A percentile compares a stretch with the other conserved stretches of the same genome.
These are phyloP conservation scores for Hydropotes inermis DNA, from an alignment of 2,113 vertebrate genomes.

Conservation along the genomic window DNA sequence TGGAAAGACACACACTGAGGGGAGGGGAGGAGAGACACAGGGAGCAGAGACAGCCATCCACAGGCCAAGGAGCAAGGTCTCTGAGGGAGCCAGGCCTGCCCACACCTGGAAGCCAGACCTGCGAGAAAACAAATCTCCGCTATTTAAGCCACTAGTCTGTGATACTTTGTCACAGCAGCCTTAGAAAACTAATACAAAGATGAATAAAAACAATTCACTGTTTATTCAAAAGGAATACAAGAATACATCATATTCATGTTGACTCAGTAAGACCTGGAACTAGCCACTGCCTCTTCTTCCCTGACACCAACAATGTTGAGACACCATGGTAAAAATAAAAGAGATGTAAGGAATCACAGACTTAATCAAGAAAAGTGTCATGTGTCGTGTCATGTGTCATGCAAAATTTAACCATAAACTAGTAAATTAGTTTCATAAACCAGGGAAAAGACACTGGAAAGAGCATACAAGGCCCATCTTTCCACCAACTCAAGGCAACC, in stretches of 20 bases:
- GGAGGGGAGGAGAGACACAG: neutral
- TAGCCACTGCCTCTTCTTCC: neutral
- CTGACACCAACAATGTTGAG: neutral
- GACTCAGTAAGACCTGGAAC: neutral
- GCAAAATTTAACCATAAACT: neutral
- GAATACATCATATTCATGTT: neutral
- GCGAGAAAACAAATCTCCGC: neutral
- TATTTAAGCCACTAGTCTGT: neutral
- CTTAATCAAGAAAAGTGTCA: neutral
- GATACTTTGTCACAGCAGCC: neutral
- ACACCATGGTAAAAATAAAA: neutral
- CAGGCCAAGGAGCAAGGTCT: too few relatives aligned
- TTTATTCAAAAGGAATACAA: neutral
- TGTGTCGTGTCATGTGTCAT: neutral
- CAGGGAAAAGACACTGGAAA: neutral
- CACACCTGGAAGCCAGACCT: neutral
- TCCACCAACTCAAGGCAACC: neutral
- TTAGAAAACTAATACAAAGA: neutral
- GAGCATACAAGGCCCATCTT: neutral
- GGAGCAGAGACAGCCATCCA: rapidly evolving
- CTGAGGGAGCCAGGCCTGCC: neutral
- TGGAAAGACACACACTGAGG: rapidly evolving
- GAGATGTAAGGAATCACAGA: neutral
- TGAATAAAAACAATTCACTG: neutral
- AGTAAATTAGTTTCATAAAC: neutral